Conservation (phyloP, 2,888 invertebrate genomes). For the Acanthacorydalis orientalis region DNA sequence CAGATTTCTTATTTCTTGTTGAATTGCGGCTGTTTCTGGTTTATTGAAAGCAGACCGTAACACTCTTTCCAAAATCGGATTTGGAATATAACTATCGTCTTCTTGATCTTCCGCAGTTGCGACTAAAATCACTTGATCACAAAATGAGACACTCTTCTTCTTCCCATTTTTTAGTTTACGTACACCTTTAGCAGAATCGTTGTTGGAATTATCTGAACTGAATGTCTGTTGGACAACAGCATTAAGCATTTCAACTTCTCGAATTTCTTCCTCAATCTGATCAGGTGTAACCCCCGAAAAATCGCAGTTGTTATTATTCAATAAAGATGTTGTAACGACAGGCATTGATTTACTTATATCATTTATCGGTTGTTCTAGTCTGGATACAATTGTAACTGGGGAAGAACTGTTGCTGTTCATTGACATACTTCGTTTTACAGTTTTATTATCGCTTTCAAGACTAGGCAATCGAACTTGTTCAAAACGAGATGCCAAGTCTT, state of each 20-base stretch:
- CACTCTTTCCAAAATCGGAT: constrained; percentile 76
- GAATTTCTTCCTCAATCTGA: constrained; percentile 36
- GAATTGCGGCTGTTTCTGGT: constrained; percentile 38
- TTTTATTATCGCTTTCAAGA: constrained; percentile 14
- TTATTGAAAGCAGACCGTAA: constrained; percentile 66
- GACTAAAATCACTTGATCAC: constrained; percentile 83
- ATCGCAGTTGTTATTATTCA: constrained; percentile 14
- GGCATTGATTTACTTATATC: constrained; percentile 1
- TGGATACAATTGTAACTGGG: constrained; percentile 10
- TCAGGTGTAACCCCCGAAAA: constrained; percentile 22
- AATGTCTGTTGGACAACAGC: constrained; percentile 32
- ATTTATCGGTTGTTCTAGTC: constrained; percentile 7
- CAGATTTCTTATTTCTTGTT: constrained; percentile 32
- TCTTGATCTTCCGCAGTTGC: constrained; percentile 87
- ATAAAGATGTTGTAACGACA: background rate
- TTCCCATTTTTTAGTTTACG: constrained; percentile 43
- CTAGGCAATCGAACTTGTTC: constrained; percentile 34
- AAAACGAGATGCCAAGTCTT: constrained; percentile 69
- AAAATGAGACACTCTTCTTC: constrained; percentile 90
- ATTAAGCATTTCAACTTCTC: constrained; percentile 37
- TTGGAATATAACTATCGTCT: constrained; percentile 78
- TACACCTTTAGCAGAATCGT: constrained; percentile 25
- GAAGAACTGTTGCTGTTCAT: constrained; percentile 10
- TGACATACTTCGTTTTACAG: constrained; percentile 13
- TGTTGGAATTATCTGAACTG: constrained; percentile 24